Evolutionary conservation across 2,113 vertebrate genomes (phyloP), one percentile per base, ranked within the genome.

Genomic region (Microcebus griseorufus): DNA sequence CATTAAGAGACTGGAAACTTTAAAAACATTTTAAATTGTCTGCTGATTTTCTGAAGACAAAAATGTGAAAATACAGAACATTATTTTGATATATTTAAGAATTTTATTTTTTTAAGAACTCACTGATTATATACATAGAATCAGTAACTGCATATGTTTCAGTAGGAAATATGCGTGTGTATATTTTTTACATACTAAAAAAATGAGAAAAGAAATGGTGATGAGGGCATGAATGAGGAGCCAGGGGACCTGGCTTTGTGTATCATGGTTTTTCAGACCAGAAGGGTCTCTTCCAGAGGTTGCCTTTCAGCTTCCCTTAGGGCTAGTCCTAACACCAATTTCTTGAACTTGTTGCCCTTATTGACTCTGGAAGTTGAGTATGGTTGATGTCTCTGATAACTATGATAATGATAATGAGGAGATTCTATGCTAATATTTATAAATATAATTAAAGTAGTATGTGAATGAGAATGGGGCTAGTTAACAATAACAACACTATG

Each of bases 21-120:
- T 55, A 42, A 92, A 8, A 64, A 53, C 12, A 79, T 42, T 87
- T 39, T 88, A 81, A 96, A 87, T 78, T 76, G 79, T 25, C 53
- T 95, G 42, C 37, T 96, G 55, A 42, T 86, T 92, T 93, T 92
- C 39, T 82, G 55, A 83, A 94, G 37, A 85, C 2, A 83, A 80
- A 96, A 70, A n/a, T 20, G 22, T 90, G 72, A 88, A 93, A 92
- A 83, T 23, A 82, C 0, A 60, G 34, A 48, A 55, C 9, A 34
- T 32, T 60, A 60, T 65, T 84, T 93, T 88, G 51, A 78, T 76
- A 37, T 60, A 84, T 32, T 87, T 84, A 94, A 76, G 70, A 29
- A 51, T 82, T 91, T 85, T 55, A 9, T 22, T 70, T 39, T 67
- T 81, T 37, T 88, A 85, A 96, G 39, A 72, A 78, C 13, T 22